A percentile compares a stretch with the other conserved stretches of the same genome.
Conservation (phyloP, 2,888 invertebrate genomes). For the Diarsia rubi region DNA sequence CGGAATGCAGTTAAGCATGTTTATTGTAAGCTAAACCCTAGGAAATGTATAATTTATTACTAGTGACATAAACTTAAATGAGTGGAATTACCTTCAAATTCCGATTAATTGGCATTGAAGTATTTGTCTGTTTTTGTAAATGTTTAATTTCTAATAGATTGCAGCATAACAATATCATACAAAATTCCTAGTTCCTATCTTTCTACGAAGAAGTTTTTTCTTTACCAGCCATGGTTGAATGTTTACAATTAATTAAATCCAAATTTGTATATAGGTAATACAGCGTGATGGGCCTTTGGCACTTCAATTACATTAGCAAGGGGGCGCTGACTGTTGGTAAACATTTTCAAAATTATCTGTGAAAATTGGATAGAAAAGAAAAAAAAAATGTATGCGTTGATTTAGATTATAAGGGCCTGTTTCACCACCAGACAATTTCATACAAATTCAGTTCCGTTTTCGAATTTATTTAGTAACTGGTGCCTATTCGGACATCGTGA, state of each 20-base stretch:
- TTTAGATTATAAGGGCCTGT: not conserved
- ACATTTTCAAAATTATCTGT: not conserved
- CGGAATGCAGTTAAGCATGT: constrained; percentile 48
- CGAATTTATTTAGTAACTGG: too few species aligned
- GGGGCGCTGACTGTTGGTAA: not conserved
- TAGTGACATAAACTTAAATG: constrained; percentile 33
- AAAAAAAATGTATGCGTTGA: not conserved
- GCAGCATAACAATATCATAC: not conserved
- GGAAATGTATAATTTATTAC: constrained; percentile 50
- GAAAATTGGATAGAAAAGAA: not conserved
- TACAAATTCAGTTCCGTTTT: too few species aligned
- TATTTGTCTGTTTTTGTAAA: not conserved
- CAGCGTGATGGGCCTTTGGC: not conserved
- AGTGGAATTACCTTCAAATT: constrained; percentile 38
- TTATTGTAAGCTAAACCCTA: constrained; percentile 35
- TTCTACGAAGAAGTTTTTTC: not conserved
- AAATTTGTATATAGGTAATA: not conserved
- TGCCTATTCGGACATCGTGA: too few species aligned
- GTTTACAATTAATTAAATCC: not conserved
- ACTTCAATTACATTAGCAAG: not conserved
- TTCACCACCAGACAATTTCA: too few species aligned
- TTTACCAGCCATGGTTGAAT: not conserved
- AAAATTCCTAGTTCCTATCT: not conserved
- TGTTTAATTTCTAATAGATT: constrained; percentile 1
- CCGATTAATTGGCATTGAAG: not conserved